phyloP scores from a whole-genome alignment of 2,888 invertebrate species.

The Metopia argyrocephala region DNA sequence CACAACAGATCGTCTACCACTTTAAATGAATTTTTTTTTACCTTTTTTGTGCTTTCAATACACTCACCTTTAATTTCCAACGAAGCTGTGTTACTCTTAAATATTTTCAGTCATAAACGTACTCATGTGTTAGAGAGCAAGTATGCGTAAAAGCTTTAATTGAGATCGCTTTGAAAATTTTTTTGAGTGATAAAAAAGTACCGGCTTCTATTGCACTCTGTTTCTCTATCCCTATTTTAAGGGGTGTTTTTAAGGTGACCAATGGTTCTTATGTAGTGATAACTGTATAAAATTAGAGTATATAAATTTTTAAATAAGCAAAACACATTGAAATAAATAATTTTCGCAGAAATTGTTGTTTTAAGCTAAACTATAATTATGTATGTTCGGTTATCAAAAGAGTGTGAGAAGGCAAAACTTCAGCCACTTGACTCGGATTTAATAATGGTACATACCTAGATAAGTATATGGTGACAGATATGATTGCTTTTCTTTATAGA shows the following conservation, averaged over 20 bases:
- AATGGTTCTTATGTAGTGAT: too few species aligned
- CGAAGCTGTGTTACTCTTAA: slow-evolving; percentile 4
- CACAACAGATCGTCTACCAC: background rate
- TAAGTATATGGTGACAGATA: too few species aligned
- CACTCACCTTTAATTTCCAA: slow-evolving; percentile 30
- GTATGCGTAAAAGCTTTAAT: slow-evolving; percentile 42
- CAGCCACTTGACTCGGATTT: too few species aligned
- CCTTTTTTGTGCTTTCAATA: background rate
- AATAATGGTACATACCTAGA: too few species aligned
- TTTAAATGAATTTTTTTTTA: background rate
- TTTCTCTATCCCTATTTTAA: slow-evolving; percentile 15
- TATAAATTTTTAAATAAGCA: too few species aligned
- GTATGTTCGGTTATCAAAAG: too few species aligned
- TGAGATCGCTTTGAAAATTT: background rate
- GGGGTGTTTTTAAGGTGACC: slow-evolving; percentile 50
- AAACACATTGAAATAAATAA: too few species aligned
- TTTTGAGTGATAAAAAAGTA: slow-evolving; percentile 27
- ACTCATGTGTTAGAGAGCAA: background rate
- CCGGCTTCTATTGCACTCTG: slow-evolving; percentile 46
- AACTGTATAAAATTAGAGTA: too few species aligned
- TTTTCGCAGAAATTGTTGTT: too few species aligned
- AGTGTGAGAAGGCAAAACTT: too few species aligned
- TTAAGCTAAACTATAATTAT: too few species aligned
- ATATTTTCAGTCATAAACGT: background rate
- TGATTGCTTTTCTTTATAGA: too few species aligned